These are phyloP conservation scores for Thereva unica DNA, from an alignment of 2,888 invertebrate genomes.

Conservation along the genomic window DNA sequence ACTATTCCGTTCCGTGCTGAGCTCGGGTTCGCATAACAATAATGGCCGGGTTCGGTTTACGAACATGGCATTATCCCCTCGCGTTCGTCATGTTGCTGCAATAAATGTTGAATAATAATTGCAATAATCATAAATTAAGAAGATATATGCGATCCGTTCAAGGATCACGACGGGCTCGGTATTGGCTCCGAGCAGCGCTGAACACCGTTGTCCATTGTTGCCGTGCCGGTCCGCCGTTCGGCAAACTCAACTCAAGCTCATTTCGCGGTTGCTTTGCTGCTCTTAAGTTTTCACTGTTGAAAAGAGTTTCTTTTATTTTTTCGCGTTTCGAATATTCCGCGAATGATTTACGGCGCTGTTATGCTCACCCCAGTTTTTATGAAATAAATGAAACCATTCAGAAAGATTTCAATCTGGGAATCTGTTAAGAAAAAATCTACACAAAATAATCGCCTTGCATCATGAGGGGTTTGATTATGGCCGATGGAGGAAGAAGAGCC, in stretches of 20 bases:
- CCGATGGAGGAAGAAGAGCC: background rate
- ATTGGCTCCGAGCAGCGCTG: slow-evolving; percentile 26
- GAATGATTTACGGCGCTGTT: slow-evolving; percentile 29
- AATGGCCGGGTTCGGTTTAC: slow-evolving; percentile 13
- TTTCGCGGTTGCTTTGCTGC: background rate
- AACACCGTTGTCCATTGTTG: slow-evolving; percentile 15
- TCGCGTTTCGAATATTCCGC: slow-evolving; percentile 24
- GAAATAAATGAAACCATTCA: slow-evolving; percentile 26
- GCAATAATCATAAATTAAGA: slow-evolving; percentile 40
- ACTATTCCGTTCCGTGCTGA: background rate
- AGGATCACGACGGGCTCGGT: slow-evolving; percentile 23
- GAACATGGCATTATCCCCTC: slow-evolving; percentile 20
- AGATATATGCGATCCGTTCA: slow-evolving; percentile 38
- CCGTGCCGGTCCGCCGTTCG: background rate
- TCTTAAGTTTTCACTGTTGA: background rate
- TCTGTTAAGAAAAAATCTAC: slow-evolving; percentile 3
- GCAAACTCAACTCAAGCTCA: background rate
- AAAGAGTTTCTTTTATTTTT: background rate
- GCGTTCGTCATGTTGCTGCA: slow-evolving; percentile 34
- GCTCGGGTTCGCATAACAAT: background rate
- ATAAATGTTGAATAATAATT: slow-evolving; percentile 38
- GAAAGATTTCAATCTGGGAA: slow-evolving; percentile 15
- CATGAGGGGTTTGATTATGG: too few relatives aligned
- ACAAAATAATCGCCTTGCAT: too few relatives aligned
- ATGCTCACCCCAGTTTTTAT: slow-evolving; percentile 9